phyloP scores from a whole-genome alignment of 2,797 vertebrate genomes.

The Enteromius treurensis region DNA sequence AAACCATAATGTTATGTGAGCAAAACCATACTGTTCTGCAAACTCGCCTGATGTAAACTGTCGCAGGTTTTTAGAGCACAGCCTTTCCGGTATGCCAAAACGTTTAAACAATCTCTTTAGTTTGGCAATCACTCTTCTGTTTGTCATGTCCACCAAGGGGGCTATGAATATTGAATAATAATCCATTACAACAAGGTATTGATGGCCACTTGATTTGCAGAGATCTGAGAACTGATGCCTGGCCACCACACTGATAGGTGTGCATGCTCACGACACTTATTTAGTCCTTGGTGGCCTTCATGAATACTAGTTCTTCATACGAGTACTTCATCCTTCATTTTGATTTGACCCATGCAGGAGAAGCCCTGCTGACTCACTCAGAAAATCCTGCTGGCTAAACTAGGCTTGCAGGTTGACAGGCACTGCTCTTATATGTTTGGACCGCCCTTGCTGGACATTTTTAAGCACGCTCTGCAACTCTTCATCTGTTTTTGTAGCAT shows the following conservation, averaged over 20 bases:
- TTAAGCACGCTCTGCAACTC: background rate
- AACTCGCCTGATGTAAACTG: no score
- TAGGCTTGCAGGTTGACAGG: background rate
- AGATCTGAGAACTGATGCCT: conserved; percentile 1
- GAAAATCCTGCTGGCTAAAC: background rate
- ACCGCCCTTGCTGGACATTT: background rate
- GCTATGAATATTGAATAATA: no score
- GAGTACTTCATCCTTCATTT: background rate
- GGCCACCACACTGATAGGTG: background rate
- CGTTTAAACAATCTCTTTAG: no score
- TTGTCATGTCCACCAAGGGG: no score
- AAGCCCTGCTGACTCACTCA: background rate
- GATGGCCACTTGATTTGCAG: no score
- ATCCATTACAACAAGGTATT: no score
- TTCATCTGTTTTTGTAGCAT: background rate
- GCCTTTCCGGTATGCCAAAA: no score
- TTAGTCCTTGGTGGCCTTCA: background rate
- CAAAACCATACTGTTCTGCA: no score
- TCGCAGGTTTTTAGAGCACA: no score
- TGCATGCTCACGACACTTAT: background rate
- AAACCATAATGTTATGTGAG: no score
- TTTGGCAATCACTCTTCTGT: no score
- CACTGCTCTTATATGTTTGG: background rate
- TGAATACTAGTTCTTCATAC: background rate
- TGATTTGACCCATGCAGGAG: background rate